Conservation (phyloP, 2,113 vertebrate genomes). For the Columba janthina region DNA sequence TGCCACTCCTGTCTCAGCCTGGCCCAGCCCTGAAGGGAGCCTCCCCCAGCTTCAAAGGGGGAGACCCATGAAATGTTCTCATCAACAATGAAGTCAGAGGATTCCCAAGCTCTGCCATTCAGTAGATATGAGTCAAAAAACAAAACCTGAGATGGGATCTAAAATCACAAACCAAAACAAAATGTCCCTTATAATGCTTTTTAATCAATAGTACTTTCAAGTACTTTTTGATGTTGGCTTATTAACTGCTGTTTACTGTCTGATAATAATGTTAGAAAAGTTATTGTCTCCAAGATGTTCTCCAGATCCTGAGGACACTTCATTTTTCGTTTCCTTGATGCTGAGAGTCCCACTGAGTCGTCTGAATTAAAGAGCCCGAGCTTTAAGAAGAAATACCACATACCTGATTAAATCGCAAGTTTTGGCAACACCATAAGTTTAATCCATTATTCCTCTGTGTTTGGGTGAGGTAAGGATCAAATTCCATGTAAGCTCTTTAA, state of each 20-base stretch:
- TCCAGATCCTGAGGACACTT: not conserved
- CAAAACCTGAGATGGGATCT: not conserved
- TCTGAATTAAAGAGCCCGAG: not conserved
- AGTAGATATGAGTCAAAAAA: not conserved
- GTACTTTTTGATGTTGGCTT: not conserved
- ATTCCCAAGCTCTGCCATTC: not conserved
- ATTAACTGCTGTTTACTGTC: not conserved
- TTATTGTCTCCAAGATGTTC: not conserved
- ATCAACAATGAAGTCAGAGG: not conserved
- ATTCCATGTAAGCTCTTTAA: not conserved
- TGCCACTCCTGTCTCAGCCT: not conserved
- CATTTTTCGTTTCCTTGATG: not conserved
- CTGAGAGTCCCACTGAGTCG: not conserved
- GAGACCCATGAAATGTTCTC: not conserved
- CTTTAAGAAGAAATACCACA: not conserved
- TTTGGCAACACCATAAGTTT: not conserved
- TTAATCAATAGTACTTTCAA: not conserved
- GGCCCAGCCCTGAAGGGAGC: not conserved
- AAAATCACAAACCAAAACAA: not conserved
- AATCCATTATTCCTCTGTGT: not conserved
- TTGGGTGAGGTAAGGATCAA: not conserved
- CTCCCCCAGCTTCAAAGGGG: accelerated
- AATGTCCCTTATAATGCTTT: not conserved
- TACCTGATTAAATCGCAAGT: not conserved
- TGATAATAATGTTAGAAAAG: not conserved